These are phyloP conservation scores for Phenganax marumi DNA, from an alignment of 92 coral and sea anemone species.

Conservation along the genomic window DNA sequence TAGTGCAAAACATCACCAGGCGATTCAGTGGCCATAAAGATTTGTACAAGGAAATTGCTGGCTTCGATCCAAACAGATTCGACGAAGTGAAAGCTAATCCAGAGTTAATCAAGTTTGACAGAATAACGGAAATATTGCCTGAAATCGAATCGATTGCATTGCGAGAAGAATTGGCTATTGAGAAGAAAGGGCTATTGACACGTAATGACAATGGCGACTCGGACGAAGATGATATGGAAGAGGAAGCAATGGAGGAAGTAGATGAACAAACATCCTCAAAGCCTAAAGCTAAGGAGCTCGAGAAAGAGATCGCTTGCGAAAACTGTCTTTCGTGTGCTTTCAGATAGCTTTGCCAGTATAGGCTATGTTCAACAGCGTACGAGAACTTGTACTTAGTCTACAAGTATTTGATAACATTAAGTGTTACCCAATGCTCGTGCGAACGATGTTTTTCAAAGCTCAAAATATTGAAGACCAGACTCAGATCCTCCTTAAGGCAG, in stretches of 20 bases:
- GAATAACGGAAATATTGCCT: not conserved
- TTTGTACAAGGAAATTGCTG: not conserved
- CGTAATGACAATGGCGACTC: not conserved
- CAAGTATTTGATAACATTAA: too few relatives aligned
- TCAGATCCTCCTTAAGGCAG: not conserved
- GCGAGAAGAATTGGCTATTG: constrained; percentile 5
- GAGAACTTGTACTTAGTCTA: too few relatives aligned
- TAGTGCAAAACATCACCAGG: not conserved
- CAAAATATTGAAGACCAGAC: not conserved
- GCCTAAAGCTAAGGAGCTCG: too few relatives aligned
- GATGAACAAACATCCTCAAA: not conserved
- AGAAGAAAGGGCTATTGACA: not conserved
- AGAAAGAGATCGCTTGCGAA: constrained; percentile 18
- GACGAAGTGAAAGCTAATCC: constrained; percentile 18
- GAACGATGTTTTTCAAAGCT: not conserved
- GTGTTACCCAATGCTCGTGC: not conserved
- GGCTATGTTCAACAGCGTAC: too few relatives aligned
- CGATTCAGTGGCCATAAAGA: constrained; percentile 10
- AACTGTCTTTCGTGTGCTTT: constrained; percentile 11
- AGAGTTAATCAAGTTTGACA: constrained; percentile 1
- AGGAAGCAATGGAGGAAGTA: not conserved
- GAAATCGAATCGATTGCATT: constrained; percentile 5
- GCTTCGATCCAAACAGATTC: constrained; percentile 15
- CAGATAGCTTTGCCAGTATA: not conserved
- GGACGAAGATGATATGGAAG: not conserved